Base-by-base conservation (phyloP, 1,140 invertebrate genomes). In the Pseudoatta argentina region DNA sequence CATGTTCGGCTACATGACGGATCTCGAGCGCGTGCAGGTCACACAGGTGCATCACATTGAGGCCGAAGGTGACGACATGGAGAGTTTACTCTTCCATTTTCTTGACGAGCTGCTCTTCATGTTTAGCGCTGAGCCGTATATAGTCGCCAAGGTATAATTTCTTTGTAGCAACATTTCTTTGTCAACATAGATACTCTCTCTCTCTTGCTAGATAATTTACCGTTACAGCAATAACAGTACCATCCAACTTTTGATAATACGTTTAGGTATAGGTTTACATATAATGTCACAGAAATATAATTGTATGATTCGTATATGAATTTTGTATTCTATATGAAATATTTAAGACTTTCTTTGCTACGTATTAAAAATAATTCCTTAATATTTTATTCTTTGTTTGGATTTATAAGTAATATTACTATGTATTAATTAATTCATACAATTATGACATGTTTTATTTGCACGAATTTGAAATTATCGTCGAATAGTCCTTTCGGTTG, bases 1-100 rank as follows among this genome's bases (percentile, higher is more conserved):
- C 0, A 99, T 99, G 99, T 99, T 98, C 95, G 98, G 97, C 6
- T 99, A 99, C 93, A 99, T 99, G 98, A 99, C 99, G 18, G 98
- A 99, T 90, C 96, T 99, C 82, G 96, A 97, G 0, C 97, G 96
- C 85, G 98, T 99, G 0, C 97, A 99, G 91, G 98, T 99, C 85
- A 96, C 96, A 89, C 96, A 97, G 89, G 96, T 96, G n/a, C 96
- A 97, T 91, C 96, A 97, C 89, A 97, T 99, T 72, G 97, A 98
- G 95, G 98, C 98, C 0, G 96, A 97, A 90, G 98, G 97, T 27
- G 96, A 99, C 93, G 99, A 99, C 94, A 94, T 99, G 92, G 95
- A 97, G 88, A 97, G 97, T n/a, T 95, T 99, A 16, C 95, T 99
- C 0, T 99, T 97, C 93, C 97, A 98, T 92, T 99, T 99, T 94